phyloP scores from a whole-genome alignment of 1,140 invertebrate species.

The Globodera rostochiensis region DNA sequence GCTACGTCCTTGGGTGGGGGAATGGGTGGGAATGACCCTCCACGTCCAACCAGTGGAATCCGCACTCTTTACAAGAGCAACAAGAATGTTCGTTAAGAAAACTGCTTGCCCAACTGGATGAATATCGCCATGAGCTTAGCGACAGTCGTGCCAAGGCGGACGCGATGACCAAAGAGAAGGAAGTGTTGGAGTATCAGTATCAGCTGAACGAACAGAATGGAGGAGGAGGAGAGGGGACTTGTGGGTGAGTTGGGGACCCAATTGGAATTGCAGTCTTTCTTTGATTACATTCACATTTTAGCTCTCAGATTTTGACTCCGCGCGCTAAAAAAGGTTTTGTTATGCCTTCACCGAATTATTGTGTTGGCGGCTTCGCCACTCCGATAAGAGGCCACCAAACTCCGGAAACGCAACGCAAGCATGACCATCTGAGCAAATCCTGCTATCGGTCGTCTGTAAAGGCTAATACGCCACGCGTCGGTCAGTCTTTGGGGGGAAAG shows the following conservation, averaged over 20 bases:
- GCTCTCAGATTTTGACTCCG: background rate
- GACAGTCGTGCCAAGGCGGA: constrained; percentile 10
- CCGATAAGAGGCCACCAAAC: background rate
- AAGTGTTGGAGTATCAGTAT: constrained; percentile 30
- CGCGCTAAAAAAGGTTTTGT: background rate
- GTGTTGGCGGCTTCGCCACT: background rate
- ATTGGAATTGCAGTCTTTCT: background rate
- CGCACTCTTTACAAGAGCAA: too few relatives aligned
- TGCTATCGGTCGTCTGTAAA: background rate
- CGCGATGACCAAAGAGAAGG: constrained; percentile 19
- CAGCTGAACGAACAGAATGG: constrained; percentile 10
- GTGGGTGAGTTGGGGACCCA: background rate
- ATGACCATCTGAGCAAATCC: background rate
- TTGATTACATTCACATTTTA: background rate
- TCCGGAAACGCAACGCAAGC: background rate
- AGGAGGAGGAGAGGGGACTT: background rate
- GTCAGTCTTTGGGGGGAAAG: background rate
- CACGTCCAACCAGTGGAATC: too few relatives aligned
- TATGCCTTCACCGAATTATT: background rate
- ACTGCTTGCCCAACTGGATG: background rate
- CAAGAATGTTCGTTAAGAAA: background rate
- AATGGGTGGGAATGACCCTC: too few relatives aligned
- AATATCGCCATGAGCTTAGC: constrained; percentile 1
- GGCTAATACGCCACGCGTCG: background rate
- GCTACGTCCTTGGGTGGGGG: too few relatives aligned